Evolutionary conservation across 2,888 invertebrate genomes (phyloP).

Genomic region (Agriopis leucophaearia): DNA sequence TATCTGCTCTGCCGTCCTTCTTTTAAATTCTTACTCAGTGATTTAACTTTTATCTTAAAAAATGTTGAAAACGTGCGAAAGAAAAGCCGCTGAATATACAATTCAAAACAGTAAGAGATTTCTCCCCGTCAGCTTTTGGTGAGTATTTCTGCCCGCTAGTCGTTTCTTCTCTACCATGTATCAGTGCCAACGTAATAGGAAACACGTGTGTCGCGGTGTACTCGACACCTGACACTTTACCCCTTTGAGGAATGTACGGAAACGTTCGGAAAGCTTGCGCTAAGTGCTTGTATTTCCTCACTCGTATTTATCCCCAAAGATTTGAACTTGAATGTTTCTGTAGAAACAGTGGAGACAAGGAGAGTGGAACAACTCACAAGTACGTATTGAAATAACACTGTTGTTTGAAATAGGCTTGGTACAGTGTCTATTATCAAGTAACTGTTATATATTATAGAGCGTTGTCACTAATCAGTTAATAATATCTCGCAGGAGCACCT

Average conservation of each 20-base stretch:
- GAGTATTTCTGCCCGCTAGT: neutral
- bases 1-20: no score
- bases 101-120: no score
- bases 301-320: slow-evolving; percentile 10
- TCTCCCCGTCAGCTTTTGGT: neutral
- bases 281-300: slow-evolving; percentile 9
- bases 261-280: slow-evolving; percentile 8
- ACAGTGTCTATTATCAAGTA: neutral
- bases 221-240: slow-evolving; percentile 16
- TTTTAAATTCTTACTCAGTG: no score
- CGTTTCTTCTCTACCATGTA: neutral
- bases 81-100: no score
- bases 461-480: no score
- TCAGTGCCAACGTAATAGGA: neutral
- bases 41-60: no score
- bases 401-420: no score
- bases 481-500: no score
- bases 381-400: neutral
- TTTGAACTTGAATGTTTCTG: neutral
- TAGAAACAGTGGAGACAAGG: neutral
- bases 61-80: no score
- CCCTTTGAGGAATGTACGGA: slow-evolving; percentile 16
- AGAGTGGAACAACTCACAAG: neutral
- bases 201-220: slow-evolving; percentile 7
- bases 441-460: no score